Base-by-base conservation (phyloP, 2,888 invertebrate genomes). In the Aphodius sticticus region DNA sequence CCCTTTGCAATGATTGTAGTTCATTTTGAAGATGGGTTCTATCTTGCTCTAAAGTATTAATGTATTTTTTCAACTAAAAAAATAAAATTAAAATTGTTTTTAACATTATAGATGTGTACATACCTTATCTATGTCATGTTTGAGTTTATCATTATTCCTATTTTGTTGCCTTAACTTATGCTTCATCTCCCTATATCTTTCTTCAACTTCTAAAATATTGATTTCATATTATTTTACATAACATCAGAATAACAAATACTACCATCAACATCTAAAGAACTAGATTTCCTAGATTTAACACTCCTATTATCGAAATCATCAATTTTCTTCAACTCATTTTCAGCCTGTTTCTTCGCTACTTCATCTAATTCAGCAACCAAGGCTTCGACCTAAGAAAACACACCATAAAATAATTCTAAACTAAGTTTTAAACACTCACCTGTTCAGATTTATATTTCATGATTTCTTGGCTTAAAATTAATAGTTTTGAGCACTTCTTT, bases 391-490 rank as follows among this genome's bases (percentile, higher is more conserved):
- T 91, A 81, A 77, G 35, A 76, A 77, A 77, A 78, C 77, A 81
- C 81, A 38, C 72, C 70, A 77, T 77, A 53, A 77, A 72, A 35
- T 71, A n/a, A 69, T 16, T 26, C 7, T 16, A 16, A 76, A 69
- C 16, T 16, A 53, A 16, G 12, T n/a, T 69, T 76, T 70, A 75
- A 75, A 75, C 69, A 72, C 53, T 84, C 89, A 93, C 93, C 91
- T 94, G 94, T 88, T 93, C 93, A 81, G 91, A 92, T 89, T 94
- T 94, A 83, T 92, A 92, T 85, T 93, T 93, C 75, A 94, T 86
- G 84, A 94, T 91, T 88, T 93, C 93, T 86, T 94, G 94, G n/a
- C 92, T 90, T 3, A 94, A 87, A 85, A 91, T 90, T 85, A 94
- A 91, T 26, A 94, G 87, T 6, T 89, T 89, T 86, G 91, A 91